These are phyloP conservation scores for Bucco capensis DNA, from an alignment of 2,113 vertebrate genomes.

Conservation along the genomic window DNA sequence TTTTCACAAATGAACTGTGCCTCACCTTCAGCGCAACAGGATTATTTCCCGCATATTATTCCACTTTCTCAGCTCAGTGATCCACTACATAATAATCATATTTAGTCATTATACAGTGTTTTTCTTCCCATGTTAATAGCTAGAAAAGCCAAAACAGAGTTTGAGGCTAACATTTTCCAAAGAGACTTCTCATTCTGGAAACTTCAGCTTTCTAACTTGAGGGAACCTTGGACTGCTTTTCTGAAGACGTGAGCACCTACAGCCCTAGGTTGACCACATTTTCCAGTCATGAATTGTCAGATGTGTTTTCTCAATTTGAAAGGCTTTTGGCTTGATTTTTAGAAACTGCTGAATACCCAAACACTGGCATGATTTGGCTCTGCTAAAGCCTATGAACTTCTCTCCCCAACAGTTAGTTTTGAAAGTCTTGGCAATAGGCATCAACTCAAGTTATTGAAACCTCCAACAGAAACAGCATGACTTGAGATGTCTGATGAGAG, in stretches of 20 bases:
- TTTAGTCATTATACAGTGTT: slow-evolving; percentile 11
- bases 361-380: not conserved
- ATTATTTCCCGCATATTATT: not conserved
- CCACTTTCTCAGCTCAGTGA: not conserved
- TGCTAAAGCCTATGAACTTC: not conserved
- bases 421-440: not conserved
- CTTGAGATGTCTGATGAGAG: not conserved
- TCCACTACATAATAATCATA: not conserved
- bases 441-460: not conserved
- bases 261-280: slow-evolving; percentile 30
- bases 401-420: not conserved
- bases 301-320: slow-evolving; percentile 44
- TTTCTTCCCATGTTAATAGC: not conserved
- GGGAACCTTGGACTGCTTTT: slow-evolving; percentile 29
- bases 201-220: slow-evolving; percentile 19
- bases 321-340: not conserved
- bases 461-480: not conserved
- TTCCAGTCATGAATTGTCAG: slow-evolving; percentile 38
- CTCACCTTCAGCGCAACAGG: not conserved
- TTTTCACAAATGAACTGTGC: not conserved
- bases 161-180: slow-evolving; percentile 44
- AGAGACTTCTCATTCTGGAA: slow-evolving; percentile 10
- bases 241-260: slow-evolving; percentile 54
- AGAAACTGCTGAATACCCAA: not conserved
- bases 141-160: slow-evolving; percentile 12